These are phyloP conservation scores for Leiothrix lutea DNA, from an alignment of 2,113 vertebrate species.

Conservation along the genomic window DNA sequence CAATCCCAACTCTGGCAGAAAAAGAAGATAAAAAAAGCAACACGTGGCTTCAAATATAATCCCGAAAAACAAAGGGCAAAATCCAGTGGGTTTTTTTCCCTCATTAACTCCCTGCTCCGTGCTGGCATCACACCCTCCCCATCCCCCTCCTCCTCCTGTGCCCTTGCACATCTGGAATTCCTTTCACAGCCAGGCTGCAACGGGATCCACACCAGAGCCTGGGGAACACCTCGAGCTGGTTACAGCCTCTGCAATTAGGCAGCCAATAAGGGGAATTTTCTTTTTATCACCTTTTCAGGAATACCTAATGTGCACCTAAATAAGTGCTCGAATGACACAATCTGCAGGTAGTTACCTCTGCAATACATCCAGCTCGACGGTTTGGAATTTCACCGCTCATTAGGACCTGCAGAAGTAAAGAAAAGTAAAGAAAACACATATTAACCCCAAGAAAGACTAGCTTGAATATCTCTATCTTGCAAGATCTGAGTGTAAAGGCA, in stretches of 20 bases:
- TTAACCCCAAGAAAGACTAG: accelerated
- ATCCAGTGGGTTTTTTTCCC: not conserved
- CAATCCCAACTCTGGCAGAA: not conserved
- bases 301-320: not conserved
- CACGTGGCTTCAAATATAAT: accelerated
- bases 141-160: not conserved
- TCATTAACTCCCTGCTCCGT: not conserved
- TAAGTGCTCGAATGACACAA: not conserved
- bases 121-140: not conserved
- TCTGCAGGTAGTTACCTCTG: not conserved
- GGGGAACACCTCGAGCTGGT: slow-evolving; percentile 28
- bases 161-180: slow-evolving; percentile 21
- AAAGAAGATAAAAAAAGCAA: not conserved
- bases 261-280: not conserved
- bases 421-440: not conserved
- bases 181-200: not conserved
- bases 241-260: not conserved
- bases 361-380: not conserved
- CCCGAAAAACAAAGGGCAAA: not conserved
- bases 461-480: accelerated
- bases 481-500: not conserved
- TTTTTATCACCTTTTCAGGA: not conserved
- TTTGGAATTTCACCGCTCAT: not conserved
- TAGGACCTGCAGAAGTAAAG: not conserved
- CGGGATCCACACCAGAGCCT: not conserved